phyloP scores from a whole-genome alignment of 2,888 invertebrate genomes.

The Gymnoscelis rufifasciata region DNA sequence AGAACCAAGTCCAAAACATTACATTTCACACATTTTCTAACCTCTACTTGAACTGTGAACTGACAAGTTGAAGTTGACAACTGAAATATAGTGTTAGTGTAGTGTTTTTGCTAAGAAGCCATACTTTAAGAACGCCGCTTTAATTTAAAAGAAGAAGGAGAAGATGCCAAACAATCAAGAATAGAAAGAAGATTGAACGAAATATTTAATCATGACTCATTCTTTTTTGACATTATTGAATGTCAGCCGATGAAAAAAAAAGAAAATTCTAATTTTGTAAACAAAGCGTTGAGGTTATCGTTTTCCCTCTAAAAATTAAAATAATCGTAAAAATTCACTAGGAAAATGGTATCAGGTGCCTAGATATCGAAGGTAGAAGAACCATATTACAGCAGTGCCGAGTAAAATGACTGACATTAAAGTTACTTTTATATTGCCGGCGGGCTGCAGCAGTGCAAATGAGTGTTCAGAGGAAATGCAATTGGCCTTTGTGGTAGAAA shows the following conservation, averaged over 20 bases:
- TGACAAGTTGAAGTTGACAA: too few species aligned
- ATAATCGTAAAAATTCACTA: background rate
- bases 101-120: too few species aligned
- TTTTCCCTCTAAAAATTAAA: constrained; percentile 5
- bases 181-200: too few species aligned
- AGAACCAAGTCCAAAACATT: background rate
- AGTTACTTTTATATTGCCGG: constrained; percentile 77
- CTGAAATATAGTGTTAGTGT: too few species aligned
- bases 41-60: constrained; percentile 24
- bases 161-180: too few species aligned
- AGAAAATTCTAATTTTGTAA: constrained; percentile 29
- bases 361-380: background rate
- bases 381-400: background rate
- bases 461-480: constrained; percentile 81
- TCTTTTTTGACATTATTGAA: background rate
- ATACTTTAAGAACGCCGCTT: too few species aligned
- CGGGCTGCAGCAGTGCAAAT: constrained; percentile 63
- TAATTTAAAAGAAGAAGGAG: too few species aligned
- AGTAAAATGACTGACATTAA: constrained; percentile 59
- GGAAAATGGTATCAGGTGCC: background rate
- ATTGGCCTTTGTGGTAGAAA: constrained; percentile 78
- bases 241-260: background rate
- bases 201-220: background rate
- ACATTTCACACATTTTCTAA: constrained; percentile 40
- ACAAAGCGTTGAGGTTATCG: constrained; percentile 30